phyloP scores from a whole-genome alignment of 2,797 vertebrate genomes.

The Oryzias dopingdopingensis region DNA sequence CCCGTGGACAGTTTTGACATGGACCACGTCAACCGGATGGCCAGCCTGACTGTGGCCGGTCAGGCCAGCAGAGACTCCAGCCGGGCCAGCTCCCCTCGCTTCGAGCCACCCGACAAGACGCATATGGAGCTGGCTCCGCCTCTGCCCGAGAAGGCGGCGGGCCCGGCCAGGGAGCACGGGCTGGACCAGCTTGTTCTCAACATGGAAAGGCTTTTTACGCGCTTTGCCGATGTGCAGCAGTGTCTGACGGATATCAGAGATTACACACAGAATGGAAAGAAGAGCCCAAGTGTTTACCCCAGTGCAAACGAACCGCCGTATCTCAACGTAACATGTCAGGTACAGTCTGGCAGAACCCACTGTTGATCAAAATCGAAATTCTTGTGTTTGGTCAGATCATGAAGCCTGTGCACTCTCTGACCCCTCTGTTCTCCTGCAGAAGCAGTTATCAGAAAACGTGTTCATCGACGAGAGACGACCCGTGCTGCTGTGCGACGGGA shows the following conservation, averaged over 20 bases:
- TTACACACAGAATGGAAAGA: slow-evolving; percentile 79
- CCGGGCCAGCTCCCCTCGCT: slow-evolving; percentile 72
- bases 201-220: slow-evolving; percentile 80
- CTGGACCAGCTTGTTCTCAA: slow-evolving; percentile 74
- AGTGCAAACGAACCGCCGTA: slow-evolving; percentile 81
- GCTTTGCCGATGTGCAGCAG: slow-evolving; percentile 82
- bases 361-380: background rate
- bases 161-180: slow-evolving; percentile 16
- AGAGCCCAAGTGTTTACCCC: slow-evolving; percentile 74
- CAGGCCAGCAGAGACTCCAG: slow-evolving; percentile 73
- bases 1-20: slow-evolving; percentile 72
- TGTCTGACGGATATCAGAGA: slow-evolving; percentile 82
- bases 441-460: slow-evolving; percentile 82
- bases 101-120: slow-evolving; percentile 51
- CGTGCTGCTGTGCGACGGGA: slow-evolving; percentile 87
- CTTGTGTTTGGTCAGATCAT: background rate
- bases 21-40: slow-evolving; percentile 69
- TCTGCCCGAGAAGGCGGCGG: slow-evolving; percentile 34
- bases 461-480: slow-evolving; percentile 83
- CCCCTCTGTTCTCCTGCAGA: slow-evolving; percentile 69
- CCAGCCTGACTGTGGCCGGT: slow-evolving; percentile 58
- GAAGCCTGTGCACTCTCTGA: no score
- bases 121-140: slow-evolving; percentile 52
- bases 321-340: slow-evolving; percentile 89
- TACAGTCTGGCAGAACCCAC: slow-evolving; percentile 54